These are phyloP conservation scores for Tholera decimalis DNA, from an alignment of 2,888 invertebrate genomes.

Conservation along the genomic window DNA sequence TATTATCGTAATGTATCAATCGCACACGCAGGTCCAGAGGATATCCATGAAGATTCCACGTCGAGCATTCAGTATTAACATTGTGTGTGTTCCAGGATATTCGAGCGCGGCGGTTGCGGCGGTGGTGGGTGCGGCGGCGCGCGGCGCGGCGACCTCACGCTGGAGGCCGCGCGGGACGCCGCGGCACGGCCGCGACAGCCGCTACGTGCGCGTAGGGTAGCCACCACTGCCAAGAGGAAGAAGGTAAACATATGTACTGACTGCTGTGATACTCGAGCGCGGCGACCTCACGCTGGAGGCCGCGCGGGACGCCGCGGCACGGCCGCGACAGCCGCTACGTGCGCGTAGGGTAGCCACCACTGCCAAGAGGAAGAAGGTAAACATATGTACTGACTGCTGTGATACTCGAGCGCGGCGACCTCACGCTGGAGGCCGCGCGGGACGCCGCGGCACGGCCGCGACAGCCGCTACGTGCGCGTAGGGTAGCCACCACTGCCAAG, in stretches of 20 bases:
- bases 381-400: too few relatives aligned
- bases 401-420: constrained; percentile 94
- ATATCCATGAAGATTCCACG: too few relatives aligned
- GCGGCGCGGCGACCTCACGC: constrained; percentile 94
- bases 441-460: constrained; percentile 98
- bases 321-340: constrained; percentile 98
- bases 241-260: too few relatives aligned
- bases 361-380: constrained; percentile 94
- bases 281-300: constrained; percentile 98
- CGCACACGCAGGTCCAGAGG: too few relatives aligned
- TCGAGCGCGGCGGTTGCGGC: constrained; percentile 78
- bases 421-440: constrained; percentile 98
- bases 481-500: constrained; percentile 98
- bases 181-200: constrained; percentile 97
- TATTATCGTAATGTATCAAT: too few relatives aligned
- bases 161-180: constrained; percentile 99
- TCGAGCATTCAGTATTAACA: not conserved
- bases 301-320: constrained; percentile 97
- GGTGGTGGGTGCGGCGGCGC: constrained; percentile 68
- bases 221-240: constrained; percentile 97
- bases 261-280: too few relatives aligned
- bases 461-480: constrained; percentile 97
- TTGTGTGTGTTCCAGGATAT: constrained; percentile 73
- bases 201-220: constrained; percentile 98
- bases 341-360: constrained; percentile 98